Evolutionary conservation across 1,140 invertebrate genomes (phyloP).

Genomic region (Hycleus phaleratus): DNA sequence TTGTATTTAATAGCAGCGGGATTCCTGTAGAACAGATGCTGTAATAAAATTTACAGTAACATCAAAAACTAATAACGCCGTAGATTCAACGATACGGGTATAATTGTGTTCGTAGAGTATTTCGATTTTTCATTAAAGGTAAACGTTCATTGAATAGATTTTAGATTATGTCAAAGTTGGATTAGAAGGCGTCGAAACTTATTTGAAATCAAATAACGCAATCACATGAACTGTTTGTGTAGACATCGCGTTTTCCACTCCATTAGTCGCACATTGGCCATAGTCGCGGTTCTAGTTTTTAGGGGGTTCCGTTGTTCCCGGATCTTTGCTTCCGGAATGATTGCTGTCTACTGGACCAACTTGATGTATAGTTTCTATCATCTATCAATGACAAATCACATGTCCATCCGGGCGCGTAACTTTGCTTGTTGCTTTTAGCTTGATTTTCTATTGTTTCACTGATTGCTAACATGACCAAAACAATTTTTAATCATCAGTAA

Average conservation of each 20-base stretch:
- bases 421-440: constrained; percentile 4
- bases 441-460: neutral
- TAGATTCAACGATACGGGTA: no score
- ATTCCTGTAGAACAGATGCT: no score
- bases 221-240: constrained; percentile 32
- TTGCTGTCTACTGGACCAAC: constrained; percentile 30
- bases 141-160: no score
- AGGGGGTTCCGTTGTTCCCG: constrained; percentile 7
- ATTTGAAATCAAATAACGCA: constrained; percentile 18
- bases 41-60: no score
- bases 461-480: neutral
- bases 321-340: constrained; percentile 25
- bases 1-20: no score
- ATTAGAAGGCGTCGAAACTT: no score
- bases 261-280: constrained; percentile 31
- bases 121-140: no score
- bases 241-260: constrained; percentile 36
- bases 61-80: no score
- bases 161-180: no score
- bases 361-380: constrained; percentile 39
- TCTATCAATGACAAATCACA: constrained; percentile 43
- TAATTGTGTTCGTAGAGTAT: no score
- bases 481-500: constrained; percentile 9
- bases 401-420: constrained; percentile 26
- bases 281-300: constrained; percentile 5